Conservation (phyloP, 2,113 vertebrate genomes). For the Rousettus leschenaultii region DNA sequence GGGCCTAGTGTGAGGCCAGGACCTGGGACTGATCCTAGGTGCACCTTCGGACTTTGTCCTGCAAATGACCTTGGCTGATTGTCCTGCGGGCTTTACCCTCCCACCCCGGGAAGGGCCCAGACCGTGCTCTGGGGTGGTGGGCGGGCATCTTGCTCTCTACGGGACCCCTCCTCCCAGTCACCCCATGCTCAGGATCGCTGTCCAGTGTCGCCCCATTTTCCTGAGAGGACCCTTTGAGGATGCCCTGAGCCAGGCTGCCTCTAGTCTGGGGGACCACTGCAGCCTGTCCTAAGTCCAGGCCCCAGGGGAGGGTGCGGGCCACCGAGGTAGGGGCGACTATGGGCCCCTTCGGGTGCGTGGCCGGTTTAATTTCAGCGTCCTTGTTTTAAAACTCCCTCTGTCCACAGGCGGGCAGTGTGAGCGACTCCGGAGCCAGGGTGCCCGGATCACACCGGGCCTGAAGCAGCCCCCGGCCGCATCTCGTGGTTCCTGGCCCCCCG, state of each 20-base stretch:
- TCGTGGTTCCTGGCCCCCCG: background rate
- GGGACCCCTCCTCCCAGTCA: background rate
- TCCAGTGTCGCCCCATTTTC: background rate
- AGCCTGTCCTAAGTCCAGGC: background rate
- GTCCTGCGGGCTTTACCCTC: background rate
- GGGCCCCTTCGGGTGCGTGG: too few relatives aligned
- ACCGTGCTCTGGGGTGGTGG: background rate
- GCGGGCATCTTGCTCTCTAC: background rate
- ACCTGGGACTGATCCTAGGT: too few relatives aligned
- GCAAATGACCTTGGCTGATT: background rate
- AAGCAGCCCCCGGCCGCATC: background rate
- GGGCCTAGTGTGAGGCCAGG: background rate
- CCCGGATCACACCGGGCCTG: background rate
- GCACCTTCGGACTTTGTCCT: background rate
- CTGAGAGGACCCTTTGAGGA: background rate
- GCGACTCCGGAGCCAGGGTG: rapidly evolving
- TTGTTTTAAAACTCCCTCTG: background rate
- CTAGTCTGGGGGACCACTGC: background rate
- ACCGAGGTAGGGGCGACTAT: background rate
- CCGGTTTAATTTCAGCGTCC: background rate
- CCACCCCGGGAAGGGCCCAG: background rate
- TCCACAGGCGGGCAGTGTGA: too few relatives aligned
- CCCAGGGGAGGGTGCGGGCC: background rate
- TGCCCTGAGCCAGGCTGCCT: background rate
- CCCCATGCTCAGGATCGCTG: background rate